These are phyloP conservation scores for Panonychus citri DNA, from an alignment of 1,140 invertebrate species.

Conservation along the genomic window DNA sequence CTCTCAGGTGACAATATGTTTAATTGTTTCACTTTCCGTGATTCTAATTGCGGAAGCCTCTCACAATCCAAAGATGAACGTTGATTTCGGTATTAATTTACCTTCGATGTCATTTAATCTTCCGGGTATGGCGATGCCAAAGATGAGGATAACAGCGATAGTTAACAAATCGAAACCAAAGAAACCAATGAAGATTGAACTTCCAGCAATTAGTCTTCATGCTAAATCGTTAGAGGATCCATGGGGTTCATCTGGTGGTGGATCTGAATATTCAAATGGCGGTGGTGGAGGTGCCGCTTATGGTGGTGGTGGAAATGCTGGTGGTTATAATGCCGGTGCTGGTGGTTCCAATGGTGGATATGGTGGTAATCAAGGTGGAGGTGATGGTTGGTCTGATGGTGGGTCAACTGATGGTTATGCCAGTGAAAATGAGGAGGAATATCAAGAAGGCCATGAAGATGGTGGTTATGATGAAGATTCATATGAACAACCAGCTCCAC, in stretches of 20 bases:
- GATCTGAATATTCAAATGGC: neutral
- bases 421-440: neutral
- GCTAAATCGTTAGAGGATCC: neutral
- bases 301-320: neutral
- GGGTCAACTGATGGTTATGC: neutral
- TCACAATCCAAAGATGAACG: neutral
- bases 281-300: neutral
- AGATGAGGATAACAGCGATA: neutral
- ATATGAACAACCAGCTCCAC: slow-evolving; percentile 8
- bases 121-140: neutral
- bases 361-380: neutral
- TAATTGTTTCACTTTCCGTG: too few species aligned
- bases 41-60: too few species aligned
- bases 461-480: neutral
- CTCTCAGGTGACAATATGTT: too few species aligned
- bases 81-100: neutral
- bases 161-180: neutral
- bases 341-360: neutral
- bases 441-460: neutral
- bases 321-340: neutral
- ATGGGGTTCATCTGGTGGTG: neutral
- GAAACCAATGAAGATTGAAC: neutral
- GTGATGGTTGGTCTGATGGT: neutral
- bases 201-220: neutral
- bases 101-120: neutral